Evolutionary conservation across 2,888 invertebrate genomes (phyloP), one percentile per base, ranked within the genome.

Genomic region (Pandemis corylana): DNA sequence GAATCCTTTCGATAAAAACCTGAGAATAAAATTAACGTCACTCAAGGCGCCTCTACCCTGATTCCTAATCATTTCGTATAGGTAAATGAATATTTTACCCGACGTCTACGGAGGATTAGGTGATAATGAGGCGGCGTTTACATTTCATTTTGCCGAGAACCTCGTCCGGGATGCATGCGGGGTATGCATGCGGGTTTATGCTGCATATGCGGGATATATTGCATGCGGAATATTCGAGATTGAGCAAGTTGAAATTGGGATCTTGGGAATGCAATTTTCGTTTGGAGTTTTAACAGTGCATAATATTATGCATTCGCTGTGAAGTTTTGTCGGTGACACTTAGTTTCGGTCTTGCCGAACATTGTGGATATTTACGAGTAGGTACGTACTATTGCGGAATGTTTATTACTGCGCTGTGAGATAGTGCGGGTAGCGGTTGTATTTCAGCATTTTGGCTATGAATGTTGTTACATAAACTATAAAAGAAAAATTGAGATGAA

Each of bases 121-220:
- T 78, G 77, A 82, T 83, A 87, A 85, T 87, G 84, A 87, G 79
- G 77, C 77, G 78, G 78, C 79, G 88, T 89, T 90, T 89, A 86
- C 89, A 87, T 90, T 90, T 85, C 86, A 89, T 90, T 87, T 84
- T 82, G 83, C 28, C 20, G 15, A 76, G 41, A 12, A 46, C 64
- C 49, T 28, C 49, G 62, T 7, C 12, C 63, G 42, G 20, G 61
- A n/a, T 62, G 67, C 56, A 53, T 36, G 51, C 41, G 15, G 49
- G 49, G 36, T 46, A 36, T 71, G 46, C 64, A 71, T 59, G 44
- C 71, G 56, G 13, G 46, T 41, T 56, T 56, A 64, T 56, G 42
- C 61, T 20, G 51, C 13, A 66, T 51, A 77, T 78, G 80, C 74
- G 63, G 67, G 70, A 70, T 62, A 36, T 44, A 72, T 72, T 72